Evolutionary conservation across 2,888 invertebrate species (phyloP).

Genomic region (Baccha elongata): DNA sequence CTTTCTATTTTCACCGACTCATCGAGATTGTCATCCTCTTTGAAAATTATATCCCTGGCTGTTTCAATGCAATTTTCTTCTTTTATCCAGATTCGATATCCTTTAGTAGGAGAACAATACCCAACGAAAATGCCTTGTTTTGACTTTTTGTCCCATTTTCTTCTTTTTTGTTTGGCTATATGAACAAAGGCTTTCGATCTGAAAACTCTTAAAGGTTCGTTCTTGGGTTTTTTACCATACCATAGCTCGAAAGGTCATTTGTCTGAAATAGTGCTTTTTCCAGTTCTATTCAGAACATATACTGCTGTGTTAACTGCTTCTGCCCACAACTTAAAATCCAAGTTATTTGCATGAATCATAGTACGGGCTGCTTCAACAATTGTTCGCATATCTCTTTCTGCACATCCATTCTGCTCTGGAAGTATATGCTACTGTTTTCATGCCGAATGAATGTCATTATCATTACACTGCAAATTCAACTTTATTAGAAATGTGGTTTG

Average conservation of each 20-base stretch:
- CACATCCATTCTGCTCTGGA: conserved; percentile 79
- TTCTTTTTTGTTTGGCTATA: conserved; percentile 26
- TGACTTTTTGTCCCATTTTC: conserved; percentile 77
- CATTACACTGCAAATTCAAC: too few relatives aligned
- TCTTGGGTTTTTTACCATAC: conserved; percentile 1
- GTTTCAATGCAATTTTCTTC: neutral
- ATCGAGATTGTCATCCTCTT: too few relatives aligned
- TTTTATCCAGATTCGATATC: neutral
- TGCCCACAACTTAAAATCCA: conserved; percentile 77
- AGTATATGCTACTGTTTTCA: conserved; percentile 76
- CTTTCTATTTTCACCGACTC: too few relatives aligned
- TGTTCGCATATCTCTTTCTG: conserved; percentile 78
- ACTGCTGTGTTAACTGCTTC: conserved; percentile 79
- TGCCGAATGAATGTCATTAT: too few relatives aligned
- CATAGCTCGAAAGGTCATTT: conserved; percentile 74
- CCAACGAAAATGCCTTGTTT: conserved; percentile 25
- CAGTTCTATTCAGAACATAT: conserved; percentile 77
- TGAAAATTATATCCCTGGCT: neutral
- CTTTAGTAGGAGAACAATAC: conserved; percentile 1
- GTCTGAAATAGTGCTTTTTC: conserved; percentile 53
- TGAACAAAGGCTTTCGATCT: conserved; percentile 77
- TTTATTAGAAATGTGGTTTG: too few relatives aligned
- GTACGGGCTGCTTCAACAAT: conserved; percentile 77
- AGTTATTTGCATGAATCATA: conserved; percentile 72
- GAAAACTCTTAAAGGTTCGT: conserved; percentile 76